Evolutionary conservation across 2,888 invertebrate species (phyloP).

Genomic region (Drosophila sordidula): DNA sequence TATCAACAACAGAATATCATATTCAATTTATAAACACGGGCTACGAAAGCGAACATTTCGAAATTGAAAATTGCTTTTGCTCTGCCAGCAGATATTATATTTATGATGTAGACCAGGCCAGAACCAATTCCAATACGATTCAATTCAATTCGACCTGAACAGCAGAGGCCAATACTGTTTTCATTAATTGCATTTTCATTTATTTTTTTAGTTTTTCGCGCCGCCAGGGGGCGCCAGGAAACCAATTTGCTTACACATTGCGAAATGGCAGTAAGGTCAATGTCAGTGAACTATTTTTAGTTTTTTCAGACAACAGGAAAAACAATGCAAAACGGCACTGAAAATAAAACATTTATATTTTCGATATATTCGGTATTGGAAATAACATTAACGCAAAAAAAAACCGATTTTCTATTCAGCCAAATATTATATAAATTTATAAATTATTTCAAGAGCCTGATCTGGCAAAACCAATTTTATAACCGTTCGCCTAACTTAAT

Average conservation of each 20-base stretch:
- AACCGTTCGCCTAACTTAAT: too few species aligned
- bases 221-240: constrained; percentile 6
- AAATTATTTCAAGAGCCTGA: too few species aligned
- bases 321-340: neutral
- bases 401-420: too few species aligned
- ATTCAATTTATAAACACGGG: constrained; percentile 44
- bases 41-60: constrained; percentile 13
- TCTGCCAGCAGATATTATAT: constrained; percentile 24
- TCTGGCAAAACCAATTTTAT: too few species aligned
- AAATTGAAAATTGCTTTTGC: constrained; percentile 19
- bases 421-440: too few species aligned
- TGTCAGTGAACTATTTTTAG: constrained; percentile 25
- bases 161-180: constrained; percentile 43
- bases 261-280: constrained; percentile 42
- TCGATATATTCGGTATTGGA: too few species aligned
- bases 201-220: constrained; percentile 40
- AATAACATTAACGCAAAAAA: too few species aligned
- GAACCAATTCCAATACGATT: constrained; percentile 12
- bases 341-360: neutral
- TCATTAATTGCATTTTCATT: constrained; percentile 51
- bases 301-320: neutral
- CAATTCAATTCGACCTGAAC: constrained; percentile 24
- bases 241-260: constrained; percentile 10
- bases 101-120: constrained; percentile 36
- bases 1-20: constrained; percentile 18